phyloP scores from a whole-genome alignment of 2,888 invertebrate species.

The Caenorhabditis sp. region DNA sequence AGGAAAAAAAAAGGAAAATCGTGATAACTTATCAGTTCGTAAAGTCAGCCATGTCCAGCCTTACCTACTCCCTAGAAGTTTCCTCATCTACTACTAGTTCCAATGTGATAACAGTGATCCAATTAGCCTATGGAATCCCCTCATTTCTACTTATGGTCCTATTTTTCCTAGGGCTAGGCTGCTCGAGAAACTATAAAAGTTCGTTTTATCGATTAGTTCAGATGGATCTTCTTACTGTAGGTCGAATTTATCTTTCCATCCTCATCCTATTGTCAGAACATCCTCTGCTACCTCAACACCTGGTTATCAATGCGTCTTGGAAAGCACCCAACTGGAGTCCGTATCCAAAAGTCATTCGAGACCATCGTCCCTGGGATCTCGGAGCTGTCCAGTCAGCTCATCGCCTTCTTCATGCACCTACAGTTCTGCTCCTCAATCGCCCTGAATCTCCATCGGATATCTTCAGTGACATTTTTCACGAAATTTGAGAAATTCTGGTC shows the following conservation, averaged over 20 bases:
- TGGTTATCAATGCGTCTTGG: slow-evolving; percentile 31
- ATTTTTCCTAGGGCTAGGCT: background rate
- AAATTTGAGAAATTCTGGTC: slow-evolving; percentile 31
- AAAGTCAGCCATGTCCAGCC: background rate
- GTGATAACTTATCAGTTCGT: background rate
- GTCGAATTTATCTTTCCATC: slow-evolving; percentile 2
- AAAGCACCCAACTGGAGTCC: slow-evolving; percentile 1
- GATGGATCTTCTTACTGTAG: slow-evolving; percentile 40
- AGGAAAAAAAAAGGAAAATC: no score
- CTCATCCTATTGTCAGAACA: slow-evolving; percentile 18
- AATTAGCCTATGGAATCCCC: slow-evolving; percentile 6
- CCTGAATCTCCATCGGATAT: slow-evolving; percentile 20
- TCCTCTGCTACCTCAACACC: slow-evolving; percentile 36
- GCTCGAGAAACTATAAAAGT: background rate
- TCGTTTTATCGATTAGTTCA: slow-evolving; percentile 45
- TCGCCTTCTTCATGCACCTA: slow-evolving; percentile 39
- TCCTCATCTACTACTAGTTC: background rate
- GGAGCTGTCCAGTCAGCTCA: background rate
- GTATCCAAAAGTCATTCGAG: slow-evolving; percentile 13
- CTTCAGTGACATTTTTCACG: slow-evolving; percentile 1
- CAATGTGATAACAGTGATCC: background rate
- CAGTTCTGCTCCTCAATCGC: slow-evolving; percentile 23
- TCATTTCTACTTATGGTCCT: background rate
- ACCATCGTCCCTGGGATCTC: background rate
- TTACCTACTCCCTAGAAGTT: background rate